A percentile compares a stretch with the other conserved stretches of the same genome.
These are phyloP conservation scores for Timema cristinae DNA, from an alignment of 2,888 invertebrate species.

Conservation along the genomic window DNA sequence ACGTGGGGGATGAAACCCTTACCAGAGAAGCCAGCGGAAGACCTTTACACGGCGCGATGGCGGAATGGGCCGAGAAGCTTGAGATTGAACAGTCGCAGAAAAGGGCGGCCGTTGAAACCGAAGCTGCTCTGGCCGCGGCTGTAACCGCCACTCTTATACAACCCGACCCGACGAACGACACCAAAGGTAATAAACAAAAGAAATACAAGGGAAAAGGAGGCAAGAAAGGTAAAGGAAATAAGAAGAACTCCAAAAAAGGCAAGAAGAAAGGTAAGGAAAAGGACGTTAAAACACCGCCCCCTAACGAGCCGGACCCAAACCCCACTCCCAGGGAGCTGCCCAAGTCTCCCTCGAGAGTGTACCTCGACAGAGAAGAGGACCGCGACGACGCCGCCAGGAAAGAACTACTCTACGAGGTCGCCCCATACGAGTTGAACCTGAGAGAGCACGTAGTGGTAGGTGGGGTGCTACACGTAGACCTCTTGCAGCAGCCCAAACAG, in stretches of 20 bases:
- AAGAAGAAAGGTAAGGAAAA: too few species aligned
- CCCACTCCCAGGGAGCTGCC: background rate
- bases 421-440: constrained; percentile 60
- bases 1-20: background rate
- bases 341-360: background rate
- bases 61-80: background rate
- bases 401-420: background rate
- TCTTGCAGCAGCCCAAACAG: constrained; percentile 76
- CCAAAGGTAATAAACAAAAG: too few species aligned
- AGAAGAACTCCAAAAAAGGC: too few species aligned
- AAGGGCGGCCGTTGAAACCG: too few species aligned
- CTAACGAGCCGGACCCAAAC: too few species aligned
- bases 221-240: too few species aligned
- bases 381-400: background rate
- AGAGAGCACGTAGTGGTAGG: constrained; percentile 73
- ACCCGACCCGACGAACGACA: too few species aligned
- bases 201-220: too few species aligned
- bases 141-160: too few species aligned
- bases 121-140: too few species aligned
- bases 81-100: background rate
- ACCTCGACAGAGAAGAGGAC: background rate
- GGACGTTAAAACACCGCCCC: too few species aligned
- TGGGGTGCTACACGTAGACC: constrained; percentile 69
- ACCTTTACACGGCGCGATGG: background rate
- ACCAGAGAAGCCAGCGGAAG: background rate